Evolutionary conservation across 2,797 vertebrate genomes (phyloP), one percentile per base, ranked within the genome.

Genomic region (Dermochelys coriacea): DNA sequence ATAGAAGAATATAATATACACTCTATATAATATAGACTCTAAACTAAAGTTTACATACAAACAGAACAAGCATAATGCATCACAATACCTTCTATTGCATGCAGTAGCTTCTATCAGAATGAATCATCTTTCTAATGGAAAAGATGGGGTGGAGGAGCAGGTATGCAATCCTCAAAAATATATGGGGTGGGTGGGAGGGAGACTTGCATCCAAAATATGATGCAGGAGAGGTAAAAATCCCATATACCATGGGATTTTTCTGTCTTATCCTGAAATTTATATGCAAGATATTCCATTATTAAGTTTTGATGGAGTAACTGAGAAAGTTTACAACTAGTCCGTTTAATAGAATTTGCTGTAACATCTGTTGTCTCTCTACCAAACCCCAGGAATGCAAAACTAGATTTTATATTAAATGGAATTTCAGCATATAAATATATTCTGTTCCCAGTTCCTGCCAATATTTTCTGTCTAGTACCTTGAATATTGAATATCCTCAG

Each of bases 391-490:
- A 74, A 54, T 27, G 31, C 34, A 80, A 79, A 92, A 95, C 34
- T 34, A 12, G 57, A 78, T 59, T 27, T 11, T 1, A 74, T 45
- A 77, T 27, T 41, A 93, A 83, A 89, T 31, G 18, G 54, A 87
- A 94, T 95, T 47, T 31, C 2, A 50, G 86, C 14, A 74, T 1
- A 87, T 14, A 80, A 47, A 59, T 71, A 82, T 14, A 91, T 84
- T 93, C 54, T 94, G 80, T 1, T 41, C 8, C 64, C 50, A 50
- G 12, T 55, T 23, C 12, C 82, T 80, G 68, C 19, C 82, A 61
- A 79, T 23, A 80, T 90, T 95, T 81, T 64, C 41, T 88, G 95
- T 96, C 94, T 51, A 82, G 25, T 37, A 21, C 68, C 92, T 25
- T 52, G 79, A 78, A 91, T 54, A 68, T 37, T 68, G 91, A 93